A percentile compares a stretch with the other conserved stretches of the same genome.
Conservation (phyloP, 2,113 vertebrate genomes). For the Tapirus terrestris region DNA sequence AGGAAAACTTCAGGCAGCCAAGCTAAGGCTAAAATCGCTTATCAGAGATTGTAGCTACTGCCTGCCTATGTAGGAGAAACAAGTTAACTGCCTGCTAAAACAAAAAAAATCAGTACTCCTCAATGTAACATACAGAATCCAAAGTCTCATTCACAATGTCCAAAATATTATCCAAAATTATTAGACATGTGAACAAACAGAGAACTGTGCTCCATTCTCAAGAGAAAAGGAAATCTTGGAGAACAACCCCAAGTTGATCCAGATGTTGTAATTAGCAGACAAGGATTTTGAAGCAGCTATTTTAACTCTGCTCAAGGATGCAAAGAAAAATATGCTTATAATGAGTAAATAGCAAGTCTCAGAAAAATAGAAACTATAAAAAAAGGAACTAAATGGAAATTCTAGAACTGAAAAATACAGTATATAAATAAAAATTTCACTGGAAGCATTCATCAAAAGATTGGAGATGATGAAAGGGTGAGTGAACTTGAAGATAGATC, state of each 20-base stretch:
- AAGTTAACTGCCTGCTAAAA: neutral
- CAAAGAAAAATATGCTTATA: neutral
- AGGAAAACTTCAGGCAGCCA: neutral
- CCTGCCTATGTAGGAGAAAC: neutral
- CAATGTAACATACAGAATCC: neutral
- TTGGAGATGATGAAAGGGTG: neutral
- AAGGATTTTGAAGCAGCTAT: neutral
- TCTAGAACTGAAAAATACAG: slow-evolving; percentile 12
- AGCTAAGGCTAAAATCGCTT: neutral
- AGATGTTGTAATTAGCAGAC: slow-evolving; percentile 7
- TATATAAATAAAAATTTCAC: slow-evolving; percentile 12
- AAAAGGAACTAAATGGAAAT: neutral
- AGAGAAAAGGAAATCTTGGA: neutral
- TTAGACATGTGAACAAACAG: neutral
- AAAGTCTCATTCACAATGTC: slow-evolving; percentile 7
- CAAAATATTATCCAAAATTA: neutral
- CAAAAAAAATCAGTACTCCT: neutral
- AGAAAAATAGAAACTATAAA: neutral
- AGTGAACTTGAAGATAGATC: neutral
- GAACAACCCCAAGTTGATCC: neutral
- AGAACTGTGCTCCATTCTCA: neutral
- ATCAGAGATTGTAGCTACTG: neutral
- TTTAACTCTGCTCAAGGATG: slow-evolving; percentile 18
- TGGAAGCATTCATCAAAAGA: neutral
- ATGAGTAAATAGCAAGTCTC: neutral